Percentiles rank a stretch among this genome's conserved stretches.
Evolutionary conservation across 2,888 invertebrate genomes (phyloP).

Genomic region (Scaptomyza tumidula): DNA sequence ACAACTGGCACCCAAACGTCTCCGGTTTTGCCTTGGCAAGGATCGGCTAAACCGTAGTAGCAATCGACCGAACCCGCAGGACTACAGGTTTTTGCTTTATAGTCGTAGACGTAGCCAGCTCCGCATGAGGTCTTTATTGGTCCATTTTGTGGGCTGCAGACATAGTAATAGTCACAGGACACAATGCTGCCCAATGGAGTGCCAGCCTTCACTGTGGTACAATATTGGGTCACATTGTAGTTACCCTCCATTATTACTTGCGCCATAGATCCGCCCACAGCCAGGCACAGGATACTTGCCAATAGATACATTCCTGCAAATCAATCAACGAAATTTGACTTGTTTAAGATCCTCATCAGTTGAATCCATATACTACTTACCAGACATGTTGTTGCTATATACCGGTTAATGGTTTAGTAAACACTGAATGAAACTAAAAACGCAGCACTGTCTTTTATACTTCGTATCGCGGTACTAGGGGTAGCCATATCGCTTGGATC

Average conservation of each 20-base stretch:
- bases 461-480: not conserved
- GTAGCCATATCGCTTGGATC: slow-evolving; percentile 7
- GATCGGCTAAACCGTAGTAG: slow-evolving; percentile 46
- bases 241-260: slow-evolving; percentile 44
- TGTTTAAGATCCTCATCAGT: not conserved
- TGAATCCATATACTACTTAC: slow-evolving; percentile 32
- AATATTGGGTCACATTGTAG: slow-evolving; percentile 63
- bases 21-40: slow-evolving; percentile 28
- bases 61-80: slow-evolving; percentile 39
- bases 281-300: slow-evolving; percentile 33
- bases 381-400: slow-evolving; percentile 32
- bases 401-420: slow-evolving; percentile 10
- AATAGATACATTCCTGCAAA: slow-evolving; percentile 52
- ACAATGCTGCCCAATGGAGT: slow-evolving; percentile 52
- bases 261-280: slow-evolving; percentile 19
- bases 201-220: slow-evolving; percentile 43
- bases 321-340: not conserved
- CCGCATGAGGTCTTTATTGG: slow-evolving; percentile 34
- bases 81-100: slow-evolving; percentile 11
- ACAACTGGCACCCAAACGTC: slow-evolving; percentile 43
- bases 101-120: slow-evolving; percentile 38
- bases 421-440: slow-evolving; percentile 37
- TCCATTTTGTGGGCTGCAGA: slow-evolving; percentile 35
- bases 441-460: slow-evolving; percentile 36
- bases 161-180: slow-evolving; percentile 55